Evolutionary conservation across 2,797 vertebrate species (phyloP), one percentile per base, ranked within the genome.

Genomic region (Melanogrammus aeglefinus): DNA sequence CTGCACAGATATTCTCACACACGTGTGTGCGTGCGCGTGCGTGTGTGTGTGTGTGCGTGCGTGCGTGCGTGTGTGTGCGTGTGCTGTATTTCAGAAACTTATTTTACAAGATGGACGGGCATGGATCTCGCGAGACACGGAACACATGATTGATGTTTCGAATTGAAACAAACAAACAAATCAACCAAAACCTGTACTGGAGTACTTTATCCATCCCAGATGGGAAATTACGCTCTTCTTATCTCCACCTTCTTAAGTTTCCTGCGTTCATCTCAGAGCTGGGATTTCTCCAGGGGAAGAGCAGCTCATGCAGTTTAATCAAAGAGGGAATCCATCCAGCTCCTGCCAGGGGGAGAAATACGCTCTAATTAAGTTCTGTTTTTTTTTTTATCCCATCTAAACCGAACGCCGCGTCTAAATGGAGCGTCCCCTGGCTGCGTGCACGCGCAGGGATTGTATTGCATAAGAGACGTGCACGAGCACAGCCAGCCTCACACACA

Each of bases 391-490:
- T 33, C 35, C 73, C 72, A n/a, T 81, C 27, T 74, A 74, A 73
- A 83, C 38, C 80, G 73, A 79, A 77, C 27, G 44, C 75, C 13
- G 18, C 39, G 66, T 82, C 76, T 81, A 47, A 71, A 81, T 51
- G 72, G 81, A 80, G 21, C 70, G 74, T 81, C 78, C 78, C 82
- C 35, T 86, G 88, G 85, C 86, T 82, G 75, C 77, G 21, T 57
- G 51, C 18, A 79, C 86, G 38, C 1, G 87, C 78, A 72, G 76
- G 76, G 44, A 73, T 86, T 41, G 72, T 84, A 86, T 88, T 88
- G 85, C 77, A 4, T 83, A 86, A 88, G 79, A 79, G 75, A 33
- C 73, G 47, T 6, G 51, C 16, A 7, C 3, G 13, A 47, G 44
- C 16, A 13, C 44, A 47, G 1, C 35, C 41, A 24, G 36, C 77